Evolutionary conservation across 2,888 invertebrate genomes (phyloP), one percentile per base, ranked within the genome.

Genomic region (Aporophyla lueneburgensis): DNA sequence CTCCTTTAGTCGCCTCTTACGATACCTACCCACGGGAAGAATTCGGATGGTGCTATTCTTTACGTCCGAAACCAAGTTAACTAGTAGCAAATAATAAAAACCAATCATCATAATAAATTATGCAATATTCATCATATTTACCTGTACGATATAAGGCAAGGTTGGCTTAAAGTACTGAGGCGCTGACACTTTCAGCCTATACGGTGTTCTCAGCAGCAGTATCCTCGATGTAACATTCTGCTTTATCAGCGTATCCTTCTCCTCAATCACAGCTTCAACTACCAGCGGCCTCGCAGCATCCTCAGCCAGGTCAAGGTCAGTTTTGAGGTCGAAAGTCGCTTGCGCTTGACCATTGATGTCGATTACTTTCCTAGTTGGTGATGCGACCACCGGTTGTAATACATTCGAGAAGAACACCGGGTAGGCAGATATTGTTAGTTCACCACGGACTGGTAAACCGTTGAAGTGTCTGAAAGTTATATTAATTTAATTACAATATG

Each of bases 101-200:
- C 56, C 6, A 56, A 46, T 46, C 43, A 46, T 12, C 10, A 46
- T 10, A 46, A 12, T 46, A 6, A 56, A 56, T 12, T 10, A 54
- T n/a, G n/a, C 3, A 33, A 12, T 46, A 46, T 24, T 14, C 12
- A 16, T 24, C 24, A 7, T 70, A 63, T 79, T 72, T 81, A 90
- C 89, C 95, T 98, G 98, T 40, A 99, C 98, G 51, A 97, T 98
- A 88, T 98, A 99, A 83, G 98, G 98, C 69, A 99, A 96, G 40
- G 98, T 98, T 1, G 99, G 99, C 93, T 99, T 99, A 95, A 99
- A 99, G 84, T 98, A 98, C 87, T 98, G 98, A 0, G 99, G 98
- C 40, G 98, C 98, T 88, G 98, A 97, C 33, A 99, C 97, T 93
- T 98, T 99, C 12, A 99, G 94, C 75, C 96, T 93, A 73, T 96